Base-by-base conservation (phyloP, 2,113 vertebrate species). In the Rhipidura dahli region DNA sequence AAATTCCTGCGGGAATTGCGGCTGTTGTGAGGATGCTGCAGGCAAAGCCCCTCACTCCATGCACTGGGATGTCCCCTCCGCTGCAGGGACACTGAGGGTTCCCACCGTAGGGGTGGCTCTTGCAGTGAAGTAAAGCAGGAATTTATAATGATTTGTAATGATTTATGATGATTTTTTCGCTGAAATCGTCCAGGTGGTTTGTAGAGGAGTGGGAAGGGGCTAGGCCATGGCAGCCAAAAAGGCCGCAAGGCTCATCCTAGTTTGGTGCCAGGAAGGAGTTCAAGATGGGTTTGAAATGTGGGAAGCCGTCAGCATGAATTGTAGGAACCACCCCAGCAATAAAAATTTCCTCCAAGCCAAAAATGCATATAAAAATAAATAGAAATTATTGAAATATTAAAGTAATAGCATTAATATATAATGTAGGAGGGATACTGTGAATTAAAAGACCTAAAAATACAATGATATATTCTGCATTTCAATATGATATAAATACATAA, bases 61-160 rank as follows among this genome's bases (percentile, higher is more conserved):
- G 44, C 2, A 1, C 26, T 0, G 6, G 35, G 40, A 26, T 7
- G 70, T 54, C 28, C 54, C 42, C 47, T 17, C 28, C 0, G 0
- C 31, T 20, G 42, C 1, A 5, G n/a, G 39, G 60, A 31, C 10
- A 12, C 28, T 6, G 16, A 22, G 17, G 11, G 26, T 9, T 69
- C 40, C 47, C 35, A 51, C 5, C 1, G 1, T 5, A 42, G 23
- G 13, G 8, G 6, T 10, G 33, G 15, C 2, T 35, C 47, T 22
- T 39, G 18, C 13, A 7, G 22, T 3, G 39, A 56, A 21, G 6
- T 6, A 59, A 69, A 79, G 20, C 6, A 13, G 20, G 31, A 42
- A 47, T 64, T 42, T 13, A 7, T n/a, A 4, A 19, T 4, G 13
- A n/a, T 61, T 77, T 50, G 15, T 24, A 19, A 15, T 10, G 3